Conservation (phyloP, 2,797 vertebrate species). For the Hoplostethus atlanticus region DNA sequence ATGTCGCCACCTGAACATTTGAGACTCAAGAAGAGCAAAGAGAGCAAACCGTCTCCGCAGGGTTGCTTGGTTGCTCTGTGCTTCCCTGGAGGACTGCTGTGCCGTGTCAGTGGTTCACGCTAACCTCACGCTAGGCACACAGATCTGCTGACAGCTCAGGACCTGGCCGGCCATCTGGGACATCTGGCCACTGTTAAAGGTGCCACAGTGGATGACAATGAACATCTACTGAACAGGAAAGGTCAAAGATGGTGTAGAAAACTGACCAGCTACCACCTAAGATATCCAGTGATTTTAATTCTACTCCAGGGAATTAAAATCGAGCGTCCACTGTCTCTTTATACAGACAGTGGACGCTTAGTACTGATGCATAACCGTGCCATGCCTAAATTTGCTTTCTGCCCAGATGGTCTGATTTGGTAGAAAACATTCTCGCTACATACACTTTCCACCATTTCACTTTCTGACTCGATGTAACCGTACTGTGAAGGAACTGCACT, state of each 20-base stretch:
- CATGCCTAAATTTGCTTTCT: neutral
- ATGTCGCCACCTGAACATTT: neutral
- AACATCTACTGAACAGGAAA: conserved; percentile 42
- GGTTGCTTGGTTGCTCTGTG: conserved; percentile 43
- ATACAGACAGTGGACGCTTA: neutral
- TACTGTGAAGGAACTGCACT: neutral
- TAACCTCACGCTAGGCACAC: conserved; percentile 37
- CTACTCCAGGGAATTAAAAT: too few species aligned
- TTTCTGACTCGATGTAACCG: neutral
- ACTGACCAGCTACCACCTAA: neutral
- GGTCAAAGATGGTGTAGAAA: conserved; percentile 37
- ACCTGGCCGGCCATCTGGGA: conserved; percentile 51
- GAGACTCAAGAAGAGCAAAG: conserved; percentile 17
- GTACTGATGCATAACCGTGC: neutral
- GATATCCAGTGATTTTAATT: neutral
- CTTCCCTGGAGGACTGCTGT: conserved; percentile 55
- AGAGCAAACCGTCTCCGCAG: conserved; percentile 32
- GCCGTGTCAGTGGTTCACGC: conserved; percentile 59
- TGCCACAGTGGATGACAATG: conserved; percentile 30
- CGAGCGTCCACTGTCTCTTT: neutral
- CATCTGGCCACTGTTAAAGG: conserved; percentile 61
- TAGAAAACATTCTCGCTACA: neutral
- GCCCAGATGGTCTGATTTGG: neutral
- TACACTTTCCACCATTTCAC: neutral
- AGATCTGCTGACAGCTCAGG: conserved; percentile 72